Percentiles rank a stretch among this genome's conserved stretches.
These are phyloP conservation scores for Lepidocyrtinus sp. DNA, from an alignment of 2,888 invertebrate species.

Conservation along the genomic window DNA sequence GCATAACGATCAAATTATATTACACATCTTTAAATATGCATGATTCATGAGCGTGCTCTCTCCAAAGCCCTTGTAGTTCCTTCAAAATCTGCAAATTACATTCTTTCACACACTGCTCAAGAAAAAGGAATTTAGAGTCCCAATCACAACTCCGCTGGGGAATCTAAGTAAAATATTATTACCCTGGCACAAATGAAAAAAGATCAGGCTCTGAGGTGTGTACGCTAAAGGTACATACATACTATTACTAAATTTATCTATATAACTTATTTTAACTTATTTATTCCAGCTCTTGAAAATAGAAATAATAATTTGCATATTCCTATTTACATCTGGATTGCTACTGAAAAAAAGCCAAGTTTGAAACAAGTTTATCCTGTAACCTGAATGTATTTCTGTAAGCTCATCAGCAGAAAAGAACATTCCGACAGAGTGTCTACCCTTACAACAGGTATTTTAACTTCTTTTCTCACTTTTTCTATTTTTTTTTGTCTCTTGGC, in stretches of 20 bases:
- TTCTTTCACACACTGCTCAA: neutral
- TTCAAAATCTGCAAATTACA: neutral
- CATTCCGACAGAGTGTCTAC: too few relatives aligned
- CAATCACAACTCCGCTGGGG: neutral
- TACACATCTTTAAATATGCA: neutral
- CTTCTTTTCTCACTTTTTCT: neutral
- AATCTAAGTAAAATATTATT: neutral
- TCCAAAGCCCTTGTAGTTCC: neutral
- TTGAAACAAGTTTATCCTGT: neutral
- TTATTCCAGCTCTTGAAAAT: conserved; percentile 30
- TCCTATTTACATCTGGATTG: conserved; percentile 39
- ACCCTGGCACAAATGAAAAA: neutral
- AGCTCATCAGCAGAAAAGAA: too few relatives aligned
- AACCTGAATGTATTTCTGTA: too few relatives aligned
- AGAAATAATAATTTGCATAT: conserved; percentile 37
- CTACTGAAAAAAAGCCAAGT: neutral
- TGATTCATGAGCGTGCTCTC: neutral
- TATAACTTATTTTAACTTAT: conserved; percentile 4
- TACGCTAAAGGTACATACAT: neutral
- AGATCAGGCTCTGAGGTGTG: neutral
- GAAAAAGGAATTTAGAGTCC: neutral
- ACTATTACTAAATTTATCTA: too few relatives aligned
- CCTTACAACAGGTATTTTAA: conserved; percentile 29
- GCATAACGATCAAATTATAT: neutral
- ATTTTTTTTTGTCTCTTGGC: conserved; percentile 25